A percentile compares a stretch with the other conserved stretches of the same genome.
phyloP scores from a whole-genome alignment of 1,140 invertebrate species.

The Mylabris phalerata region DNA sequence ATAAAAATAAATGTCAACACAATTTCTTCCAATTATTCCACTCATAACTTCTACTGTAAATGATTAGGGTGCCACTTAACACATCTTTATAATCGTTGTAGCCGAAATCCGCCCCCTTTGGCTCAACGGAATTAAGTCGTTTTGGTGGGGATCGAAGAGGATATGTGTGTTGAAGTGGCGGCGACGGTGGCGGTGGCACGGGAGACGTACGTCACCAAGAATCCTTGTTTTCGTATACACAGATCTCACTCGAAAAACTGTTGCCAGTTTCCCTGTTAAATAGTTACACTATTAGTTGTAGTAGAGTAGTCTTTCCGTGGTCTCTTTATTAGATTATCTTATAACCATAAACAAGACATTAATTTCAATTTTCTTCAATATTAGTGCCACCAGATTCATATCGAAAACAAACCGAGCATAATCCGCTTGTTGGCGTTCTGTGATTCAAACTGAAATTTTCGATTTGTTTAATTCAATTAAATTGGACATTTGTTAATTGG shows the following conservation, averaged over 20 bases:
- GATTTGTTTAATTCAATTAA: no score
- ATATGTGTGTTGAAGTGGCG: not conserved
- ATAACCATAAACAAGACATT: conserved; percentile 26
- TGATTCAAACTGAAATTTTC: no score
- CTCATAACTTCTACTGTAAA: conserved; percentile 20
- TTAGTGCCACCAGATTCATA: no score
- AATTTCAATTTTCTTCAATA: conserved; percentile 25
- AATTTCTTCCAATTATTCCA: conserved; percentile 26
- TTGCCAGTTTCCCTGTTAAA: conserved; percentile 20
- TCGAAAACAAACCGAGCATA: no score
- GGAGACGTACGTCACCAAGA: conserved; percentile 15
- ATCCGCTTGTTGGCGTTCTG: no score
- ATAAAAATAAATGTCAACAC: conserved; percentile 17
- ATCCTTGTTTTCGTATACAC: conserved; percentile 6
- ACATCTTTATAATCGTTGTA: conserved; percentile 20
- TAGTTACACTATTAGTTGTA: no score
- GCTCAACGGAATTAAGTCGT: conserved; percentile 19
- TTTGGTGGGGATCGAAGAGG: conserved; percentile 11
- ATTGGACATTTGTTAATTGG: no score
- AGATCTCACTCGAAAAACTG: conserved; percentile 11
- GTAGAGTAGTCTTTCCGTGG: conserved; percentile 17
- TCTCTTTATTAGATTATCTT: conserved; percentile 28
- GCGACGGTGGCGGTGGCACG: conserved; percentile 17
- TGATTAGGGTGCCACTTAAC: conserved; percentile 24
- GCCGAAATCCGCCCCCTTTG: conserved; percentile 25